A percentile compares a stretch with the other conserved stretches of the same genome.
These are phyloP conservation scores for Coremacera marginata DNA, from an alignment of 2,888 invertebrate genomes.

Conservation along the genomic window DNA sequence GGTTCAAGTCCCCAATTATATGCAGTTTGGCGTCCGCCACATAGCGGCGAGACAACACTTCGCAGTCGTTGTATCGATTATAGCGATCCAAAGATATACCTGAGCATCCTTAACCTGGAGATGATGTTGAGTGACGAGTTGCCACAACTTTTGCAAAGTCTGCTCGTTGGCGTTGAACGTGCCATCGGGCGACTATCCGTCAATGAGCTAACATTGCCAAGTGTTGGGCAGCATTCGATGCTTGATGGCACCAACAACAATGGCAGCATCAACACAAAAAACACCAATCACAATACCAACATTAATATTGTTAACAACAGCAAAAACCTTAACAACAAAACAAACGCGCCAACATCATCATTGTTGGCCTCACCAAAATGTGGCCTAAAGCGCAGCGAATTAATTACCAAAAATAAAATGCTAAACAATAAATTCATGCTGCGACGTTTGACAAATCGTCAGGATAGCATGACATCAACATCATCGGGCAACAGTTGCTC, in stretches of 20 bases:
- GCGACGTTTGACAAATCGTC: slow-evolving; percentile 66
- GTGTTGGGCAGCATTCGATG: slow-evolving; percentile 58
- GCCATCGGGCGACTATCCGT: slow-evolving; percentile 77
- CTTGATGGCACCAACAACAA: slow-evolving; percentile 37
- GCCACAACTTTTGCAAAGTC: slow-evolving; percentile 75
- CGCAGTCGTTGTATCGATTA: slow-evolving; percentile 64
- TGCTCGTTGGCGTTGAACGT: slow-evolving; percentile 78
- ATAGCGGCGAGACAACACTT: slow-evolving; percentile 52
- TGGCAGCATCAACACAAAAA: slow-evolving; percentile 40
- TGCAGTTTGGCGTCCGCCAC: slow-evolving; percentile 64
- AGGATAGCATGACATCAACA: slow-evolving; percentile 66
- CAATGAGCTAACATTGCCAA: slow-evolving; percentile 76
- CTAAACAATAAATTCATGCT: slow-evolving; percentile 68
- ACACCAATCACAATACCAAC: slow-evolving; percentile 38
- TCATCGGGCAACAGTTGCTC: slow-evolving; percentile 64
- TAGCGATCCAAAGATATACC: slow-evolving; percentile 55
- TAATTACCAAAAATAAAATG: slow-evolving; percentile 70
- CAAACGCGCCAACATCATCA: slow-evolving; percentile 33
- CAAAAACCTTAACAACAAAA: slow-evolving; percentile 37
- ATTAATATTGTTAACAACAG: slow-evolving; percentile 42
- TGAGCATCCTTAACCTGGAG: slow-evolving; percentile 67
- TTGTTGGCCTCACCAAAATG: slow-evolving; percentile 67
- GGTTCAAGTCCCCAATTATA: slow-evolving; percentile 56
- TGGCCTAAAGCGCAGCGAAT: slow-evolving; percentile 68
- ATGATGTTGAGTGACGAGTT: slow-evolving; percentile 71